Percentiles rank a stretch among this genome's conserved stretches.
These are phyloP conservation scores for Hylia prasina DNA, from an alignment of 2,113 vertebrate genomes.

Conservation along the genomic window DNA sequence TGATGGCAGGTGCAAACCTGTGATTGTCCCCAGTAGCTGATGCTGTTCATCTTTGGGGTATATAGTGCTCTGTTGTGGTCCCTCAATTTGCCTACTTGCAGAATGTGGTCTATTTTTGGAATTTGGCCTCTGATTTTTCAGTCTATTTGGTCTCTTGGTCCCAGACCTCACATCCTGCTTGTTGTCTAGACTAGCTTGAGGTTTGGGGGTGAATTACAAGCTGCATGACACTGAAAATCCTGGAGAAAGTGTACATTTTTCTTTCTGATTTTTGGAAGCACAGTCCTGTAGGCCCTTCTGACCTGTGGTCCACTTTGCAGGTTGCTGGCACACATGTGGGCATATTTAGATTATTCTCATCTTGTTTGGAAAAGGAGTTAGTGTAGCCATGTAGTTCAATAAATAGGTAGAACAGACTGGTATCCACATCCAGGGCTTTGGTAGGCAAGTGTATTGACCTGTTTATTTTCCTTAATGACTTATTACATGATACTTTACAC, in stretches of 20 bases:
- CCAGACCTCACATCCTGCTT: neutral
- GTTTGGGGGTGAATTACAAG: neutral
- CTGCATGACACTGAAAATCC: neutral
- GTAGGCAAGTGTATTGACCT: neutral
- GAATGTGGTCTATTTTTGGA: neutral
- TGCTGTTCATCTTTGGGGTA: neutral
- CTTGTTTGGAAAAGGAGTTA: neutral
- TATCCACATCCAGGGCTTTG: neutral
- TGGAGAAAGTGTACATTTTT: rapidly evolving
- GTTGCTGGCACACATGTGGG: neutral
- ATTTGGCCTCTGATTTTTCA: neutral
- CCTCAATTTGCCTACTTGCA: neutral
- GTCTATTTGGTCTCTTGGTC: neutral
- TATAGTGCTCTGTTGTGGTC: neutral
- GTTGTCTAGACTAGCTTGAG: neutral
- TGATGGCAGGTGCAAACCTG: neutral
- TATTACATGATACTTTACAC: neutral
- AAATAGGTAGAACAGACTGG: neutral
- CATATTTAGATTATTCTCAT: neutral
- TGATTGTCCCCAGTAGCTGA: neutral
- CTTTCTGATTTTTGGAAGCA: neutral
- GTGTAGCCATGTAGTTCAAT: neutral
- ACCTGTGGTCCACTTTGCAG: neutral
- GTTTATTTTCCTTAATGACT: neutral
- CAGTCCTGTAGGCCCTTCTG: neutral